Conservation (phyloP, 2,113 vertebrate genomes). For the Plectropomus leopardus region DNA sequence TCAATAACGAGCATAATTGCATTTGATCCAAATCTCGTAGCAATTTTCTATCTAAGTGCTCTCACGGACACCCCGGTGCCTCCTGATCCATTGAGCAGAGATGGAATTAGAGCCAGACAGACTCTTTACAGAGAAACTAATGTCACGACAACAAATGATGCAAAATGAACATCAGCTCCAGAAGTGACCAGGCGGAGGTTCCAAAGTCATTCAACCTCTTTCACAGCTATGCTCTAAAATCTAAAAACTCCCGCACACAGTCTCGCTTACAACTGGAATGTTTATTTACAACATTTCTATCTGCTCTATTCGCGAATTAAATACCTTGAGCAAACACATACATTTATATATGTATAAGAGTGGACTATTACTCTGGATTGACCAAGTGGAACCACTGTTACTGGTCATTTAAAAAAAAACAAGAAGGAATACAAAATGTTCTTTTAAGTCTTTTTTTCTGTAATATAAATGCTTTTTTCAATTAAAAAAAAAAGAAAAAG, state of each 20-base stretch:
- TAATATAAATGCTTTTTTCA: background rate
- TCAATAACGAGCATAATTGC: conserved; percentile 59
- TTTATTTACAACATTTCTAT: no score
- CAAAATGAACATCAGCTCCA: conserved; percentile 28
- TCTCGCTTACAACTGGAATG: background rate
- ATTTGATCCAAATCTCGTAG: conserved; percentile 59
- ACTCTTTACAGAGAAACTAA: conserved; percentile 41
- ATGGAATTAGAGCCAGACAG: conserved; percentile 24
- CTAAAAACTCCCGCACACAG: background rate
- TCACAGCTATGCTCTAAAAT: background rate
- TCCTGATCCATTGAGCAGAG: conserved; percentile 43
- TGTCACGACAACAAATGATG: conserved; percentile 36
- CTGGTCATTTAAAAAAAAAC: background rate
- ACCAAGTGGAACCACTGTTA: background rate
- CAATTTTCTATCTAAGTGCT: conserved; percentile 70
- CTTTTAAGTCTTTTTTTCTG: background rate
- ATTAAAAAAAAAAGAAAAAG: background rate
- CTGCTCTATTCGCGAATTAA: no score
- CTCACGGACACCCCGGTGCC: conserved; percentile 41
- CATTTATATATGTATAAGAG: no score
- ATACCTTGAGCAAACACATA: background rate
- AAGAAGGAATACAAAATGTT: background rate
- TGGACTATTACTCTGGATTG: background rate
- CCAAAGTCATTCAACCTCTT: background rate
- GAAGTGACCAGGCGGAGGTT: conserved; percentile 16